Percentiles rank a stretch among this genome's conserved stretches.
phyloP scores from a whole-genome alignment of 2,797 vertebrate species.

The Tolypeutes matacus region DNA sequence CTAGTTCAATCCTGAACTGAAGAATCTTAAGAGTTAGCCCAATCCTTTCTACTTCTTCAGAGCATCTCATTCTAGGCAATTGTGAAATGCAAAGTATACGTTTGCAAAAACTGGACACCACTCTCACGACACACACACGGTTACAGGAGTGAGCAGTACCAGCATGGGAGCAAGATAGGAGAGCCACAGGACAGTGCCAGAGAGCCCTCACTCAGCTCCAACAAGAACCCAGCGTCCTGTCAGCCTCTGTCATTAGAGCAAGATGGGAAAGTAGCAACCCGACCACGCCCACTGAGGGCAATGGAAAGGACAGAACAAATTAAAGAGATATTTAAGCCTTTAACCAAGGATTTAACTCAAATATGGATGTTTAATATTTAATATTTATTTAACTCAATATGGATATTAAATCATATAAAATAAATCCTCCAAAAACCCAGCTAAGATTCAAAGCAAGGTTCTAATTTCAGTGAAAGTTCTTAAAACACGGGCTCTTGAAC shows the following conservation, averaged over 20 bases:
- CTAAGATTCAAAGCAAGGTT: constrained; percentile 13
- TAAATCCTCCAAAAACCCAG: background rate
- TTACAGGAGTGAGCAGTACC: background rate
- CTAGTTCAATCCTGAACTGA: background rate
- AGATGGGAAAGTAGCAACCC: background rate
- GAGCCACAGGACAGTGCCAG: background rate
- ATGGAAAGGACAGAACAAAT: background rate
- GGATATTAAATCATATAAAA: background rate
- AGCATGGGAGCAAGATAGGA: background rate
- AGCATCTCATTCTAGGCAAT: background rate
- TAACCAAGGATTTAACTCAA: background rate
- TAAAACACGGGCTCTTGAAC: background rate
- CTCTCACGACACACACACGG: background rate
- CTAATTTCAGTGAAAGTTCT: background rate
- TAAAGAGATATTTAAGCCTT: background rate
- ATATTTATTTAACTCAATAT: background rate
- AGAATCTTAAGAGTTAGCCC: background rate
- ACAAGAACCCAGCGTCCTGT: background rate
- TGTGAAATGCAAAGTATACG: constrained; percentile 5
- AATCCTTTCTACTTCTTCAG: background rate
- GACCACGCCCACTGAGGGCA: background rate
- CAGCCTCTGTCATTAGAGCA: background rate
- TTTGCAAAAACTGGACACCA: background rate
- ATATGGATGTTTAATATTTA: background rate
- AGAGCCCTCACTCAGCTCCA: background rate